phyloP scores from a whole-genome alignment of 2,113 vertebrate species.

The Rhinolophus ferrumequinum region DNA sequence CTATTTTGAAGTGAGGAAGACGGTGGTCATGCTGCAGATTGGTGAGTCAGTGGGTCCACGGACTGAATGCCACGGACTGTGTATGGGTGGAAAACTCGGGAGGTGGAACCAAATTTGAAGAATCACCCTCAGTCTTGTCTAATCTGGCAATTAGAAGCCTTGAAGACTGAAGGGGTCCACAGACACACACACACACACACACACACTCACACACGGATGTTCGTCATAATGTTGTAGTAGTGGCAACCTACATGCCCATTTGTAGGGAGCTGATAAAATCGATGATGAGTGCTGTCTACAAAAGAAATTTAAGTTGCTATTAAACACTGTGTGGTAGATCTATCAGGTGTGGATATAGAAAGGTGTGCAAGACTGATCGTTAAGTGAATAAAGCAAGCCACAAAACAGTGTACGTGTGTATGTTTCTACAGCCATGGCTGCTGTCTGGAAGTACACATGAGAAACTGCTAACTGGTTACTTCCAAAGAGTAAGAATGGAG shows the following conservation, averaged over 20 bases:
- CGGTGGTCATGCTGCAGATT: background rate
- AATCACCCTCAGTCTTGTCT: background rate
- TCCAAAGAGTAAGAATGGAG: background rate
- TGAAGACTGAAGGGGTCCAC: background rate
- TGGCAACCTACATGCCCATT: background rate
- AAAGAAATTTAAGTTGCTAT: background rate
- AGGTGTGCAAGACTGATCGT: background rate
- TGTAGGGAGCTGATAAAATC: background rate
- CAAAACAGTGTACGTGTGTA: background rate
- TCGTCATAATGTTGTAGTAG: background rate
- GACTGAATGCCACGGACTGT: background rate
- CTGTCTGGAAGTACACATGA: background rate
- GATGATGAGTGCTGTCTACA: background rate
- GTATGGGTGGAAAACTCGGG: background rate
- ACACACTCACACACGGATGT: background rate
- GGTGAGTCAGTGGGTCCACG: background rate
- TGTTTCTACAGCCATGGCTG: background rate
- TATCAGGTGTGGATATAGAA: background rate
- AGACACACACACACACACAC: background rate
- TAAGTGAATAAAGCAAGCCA: background rate
- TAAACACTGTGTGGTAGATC: background rate
- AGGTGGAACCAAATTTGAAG: background rate
- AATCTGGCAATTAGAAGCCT: background rate
- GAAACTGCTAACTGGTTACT: background rate
- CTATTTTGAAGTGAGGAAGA: constrained; percentile 45